Evolutionary conservation across 2,888 invertebrate genomes (phyloP).

Genomic region (Drosophila anomalipes): DNA sequence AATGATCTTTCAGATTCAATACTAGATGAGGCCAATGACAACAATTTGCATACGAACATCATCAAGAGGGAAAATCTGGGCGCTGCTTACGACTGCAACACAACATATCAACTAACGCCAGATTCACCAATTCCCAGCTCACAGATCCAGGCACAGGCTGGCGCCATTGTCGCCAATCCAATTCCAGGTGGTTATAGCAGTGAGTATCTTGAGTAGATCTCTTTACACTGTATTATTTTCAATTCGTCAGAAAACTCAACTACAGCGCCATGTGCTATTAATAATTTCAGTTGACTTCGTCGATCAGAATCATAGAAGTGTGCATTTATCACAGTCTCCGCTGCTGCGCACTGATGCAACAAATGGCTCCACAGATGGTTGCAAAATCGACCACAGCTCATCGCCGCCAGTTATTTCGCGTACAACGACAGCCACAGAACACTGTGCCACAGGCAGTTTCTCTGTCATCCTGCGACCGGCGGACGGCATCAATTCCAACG

Average conservation of each 20-base stretch:
- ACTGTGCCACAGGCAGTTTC: constrained; percentile 69
- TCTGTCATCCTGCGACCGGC: constrained; percentile 83
- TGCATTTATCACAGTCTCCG: constrained; percentile 83
- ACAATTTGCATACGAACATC: constrained; percentile 86
- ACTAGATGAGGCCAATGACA: constrained; percentile 94
- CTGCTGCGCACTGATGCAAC: constrained; percentile 74
- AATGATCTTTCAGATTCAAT: constrained; percentile 91
- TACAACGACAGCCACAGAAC: constrained; percentile 36
- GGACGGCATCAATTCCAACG: constrained; percentile 75
- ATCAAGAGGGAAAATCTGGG: constrained; percentile 92
- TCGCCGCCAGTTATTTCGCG: constrained; percentile 73
- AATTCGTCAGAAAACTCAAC: neutral
- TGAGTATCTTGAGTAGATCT: constrained; percentile 85
- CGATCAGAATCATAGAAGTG: constrained; percentile 82
- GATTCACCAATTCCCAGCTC: constrained; percentile 84
- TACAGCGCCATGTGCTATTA: neutral
- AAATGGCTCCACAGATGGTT: constrained; percentile 58
- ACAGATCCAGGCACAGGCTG: constrained; percentile 42
- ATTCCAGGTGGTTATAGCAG: constrained; percentile 92
- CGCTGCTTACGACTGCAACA: constrained; percentile 91
- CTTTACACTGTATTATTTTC: neutral
- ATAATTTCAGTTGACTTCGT: constrained; percentile 83
- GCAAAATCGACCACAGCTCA: constrained; percentile 82
- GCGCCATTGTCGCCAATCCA: constrained; percentile 46
- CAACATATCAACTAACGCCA: constrained; percentile 89